A percentile compares a stretch with the other conserved stretches of the same genome.
Evolutionary conservation across 2,888 invertebrate species (phyloP).

Genomic region (Thera obeliscata): DNA sequence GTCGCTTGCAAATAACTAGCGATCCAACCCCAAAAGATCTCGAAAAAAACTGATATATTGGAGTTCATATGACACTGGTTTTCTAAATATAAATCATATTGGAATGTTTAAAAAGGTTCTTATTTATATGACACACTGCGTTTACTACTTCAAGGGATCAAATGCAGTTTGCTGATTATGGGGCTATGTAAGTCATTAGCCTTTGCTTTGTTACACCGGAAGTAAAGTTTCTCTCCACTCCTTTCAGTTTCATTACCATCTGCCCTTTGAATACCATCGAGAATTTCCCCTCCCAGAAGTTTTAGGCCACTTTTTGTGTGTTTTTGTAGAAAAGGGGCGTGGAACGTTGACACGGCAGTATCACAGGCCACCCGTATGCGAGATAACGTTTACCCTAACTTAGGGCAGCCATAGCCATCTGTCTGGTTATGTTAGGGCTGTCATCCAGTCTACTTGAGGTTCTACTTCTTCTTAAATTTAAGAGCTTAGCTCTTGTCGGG

Average conservation of each 20-base stretch:
- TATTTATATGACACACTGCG: no score
- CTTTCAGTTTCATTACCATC: slow-evolving; percentile 4
- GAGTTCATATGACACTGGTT: no score
- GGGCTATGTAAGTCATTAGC: no score
- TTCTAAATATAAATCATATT: no score
- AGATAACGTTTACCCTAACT: slow-evolving; percentile 23
- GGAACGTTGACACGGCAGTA: slow-evolving; percentile 20
- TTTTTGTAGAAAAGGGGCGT: slow-evolving; percentile 17
- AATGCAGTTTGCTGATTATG: no score
- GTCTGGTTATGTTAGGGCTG: slow-evolving; percentile 6
- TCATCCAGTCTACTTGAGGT: neutral
- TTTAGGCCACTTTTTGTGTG: slow-evolving; percentile 4
- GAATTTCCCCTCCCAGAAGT: neutral
- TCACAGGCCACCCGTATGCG: slow-evolving; percentile 26
- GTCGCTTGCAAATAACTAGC: no score
- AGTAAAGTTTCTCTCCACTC: neutral
- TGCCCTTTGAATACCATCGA: slow-evolving; percentile 1
- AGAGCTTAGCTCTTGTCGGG: no score
- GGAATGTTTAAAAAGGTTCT: no score
- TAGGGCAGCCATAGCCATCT: slow-evolving; percentile 12
- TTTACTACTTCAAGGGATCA: no score
- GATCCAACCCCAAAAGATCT: no score
- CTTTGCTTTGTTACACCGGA: neutral
- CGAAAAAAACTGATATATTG: no score
- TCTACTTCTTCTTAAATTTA: no score